Evolutionary conservation across 2,888 invertebrate species (phyloP), one percentile per base, ranked within the genome.

Genomic region (Drosophila setosimentum): DNA sequence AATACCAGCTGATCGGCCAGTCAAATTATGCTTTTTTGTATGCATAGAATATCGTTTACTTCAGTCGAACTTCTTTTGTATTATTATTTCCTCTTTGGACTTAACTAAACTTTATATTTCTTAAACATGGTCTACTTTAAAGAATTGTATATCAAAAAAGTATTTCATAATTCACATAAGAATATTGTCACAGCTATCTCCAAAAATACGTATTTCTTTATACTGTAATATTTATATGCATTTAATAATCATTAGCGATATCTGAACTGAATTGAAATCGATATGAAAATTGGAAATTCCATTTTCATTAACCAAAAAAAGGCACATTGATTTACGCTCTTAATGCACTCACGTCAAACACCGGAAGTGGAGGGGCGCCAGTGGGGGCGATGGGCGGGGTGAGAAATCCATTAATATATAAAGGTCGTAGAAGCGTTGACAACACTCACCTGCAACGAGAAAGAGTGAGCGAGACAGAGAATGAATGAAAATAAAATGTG

Each of bases 391-490:
- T 8, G 24, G 57, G n/a, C 73, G 73, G 80, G 78, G 76, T 83
- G 84, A 67, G 73, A 83, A 85, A 74, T 84, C 84, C 84, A 84
- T 84, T 89, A 89, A 85, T 86, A 88, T 86, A 85, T 88, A 87
- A 72, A 87, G 54, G 60, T 60, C 21, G 78, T 54, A 51, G 64
- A 75, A 68, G 80, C 77, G 80, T 71, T 71, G 79, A 78, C 80
- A 73, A 89, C 89, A 89, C 85, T 89, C 84, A 85, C 85, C 85
- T 89, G 73, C 51, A 89, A 67, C 30, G 60, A 76, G 45, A 63
- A 6, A 40, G 27, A 53, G 37, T 29, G 30, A 69, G 40, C 66
- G 49, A 67, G 42, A 68, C 51, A 53, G 32, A 33, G 29, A 29
- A 66, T n/a, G 59, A 49, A 29, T 16, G 33, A 53, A 30, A 49